A percentile compares a stretch with the other conserved stretches of the same genome.
Evolutionary conservation across 2,113 vertebrate genomes (phyloP).

Genomic region (Oxyruncus cristatus): DNA sequence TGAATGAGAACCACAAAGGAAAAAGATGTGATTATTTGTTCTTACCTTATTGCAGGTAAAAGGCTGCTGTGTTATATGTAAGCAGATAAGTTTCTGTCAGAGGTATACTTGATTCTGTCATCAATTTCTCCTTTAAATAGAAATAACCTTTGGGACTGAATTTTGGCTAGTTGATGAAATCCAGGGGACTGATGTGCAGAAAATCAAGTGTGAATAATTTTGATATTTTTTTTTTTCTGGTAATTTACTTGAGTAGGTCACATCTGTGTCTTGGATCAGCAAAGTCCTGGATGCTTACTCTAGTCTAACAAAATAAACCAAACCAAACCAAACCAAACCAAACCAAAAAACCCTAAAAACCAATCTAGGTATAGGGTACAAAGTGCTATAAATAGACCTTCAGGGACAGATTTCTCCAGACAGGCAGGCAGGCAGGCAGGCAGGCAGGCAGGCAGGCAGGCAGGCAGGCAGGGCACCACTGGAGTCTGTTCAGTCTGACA

Average conservation of each 20-base stretch:
- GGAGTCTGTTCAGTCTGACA: not conserved
- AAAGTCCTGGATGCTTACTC: not conserved
- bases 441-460: not conserved
- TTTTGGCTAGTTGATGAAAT: not conserved
- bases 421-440: not conserved
- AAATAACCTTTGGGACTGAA: not conserved
- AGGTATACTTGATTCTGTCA: not conserved
- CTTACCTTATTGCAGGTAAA: not conserved
- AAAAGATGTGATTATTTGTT: not conserved
- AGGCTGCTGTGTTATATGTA: not conserved
- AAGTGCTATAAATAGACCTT: not conserved
- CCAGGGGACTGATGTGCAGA: not conserved
- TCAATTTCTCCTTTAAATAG: not conserved
- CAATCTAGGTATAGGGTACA: not conserved
- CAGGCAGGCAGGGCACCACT: not conserved
- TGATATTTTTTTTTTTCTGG: not conserved
- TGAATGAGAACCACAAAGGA: not conserved
- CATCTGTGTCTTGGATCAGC: not conserved
- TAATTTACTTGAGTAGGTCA: not conserved
- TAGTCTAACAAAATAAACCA: not conserved
- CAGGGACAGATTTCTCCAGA: not conserved
- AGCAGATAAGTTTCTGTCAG: not conserved
- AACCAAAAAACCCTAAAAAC: not conserved
- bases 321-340: not conserved
- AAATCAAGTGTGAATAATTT: slow-evolving; percentile 4